Conservation (phyloP, 2,113 vertebrate species). For the Cepphus grylle region DNA sequence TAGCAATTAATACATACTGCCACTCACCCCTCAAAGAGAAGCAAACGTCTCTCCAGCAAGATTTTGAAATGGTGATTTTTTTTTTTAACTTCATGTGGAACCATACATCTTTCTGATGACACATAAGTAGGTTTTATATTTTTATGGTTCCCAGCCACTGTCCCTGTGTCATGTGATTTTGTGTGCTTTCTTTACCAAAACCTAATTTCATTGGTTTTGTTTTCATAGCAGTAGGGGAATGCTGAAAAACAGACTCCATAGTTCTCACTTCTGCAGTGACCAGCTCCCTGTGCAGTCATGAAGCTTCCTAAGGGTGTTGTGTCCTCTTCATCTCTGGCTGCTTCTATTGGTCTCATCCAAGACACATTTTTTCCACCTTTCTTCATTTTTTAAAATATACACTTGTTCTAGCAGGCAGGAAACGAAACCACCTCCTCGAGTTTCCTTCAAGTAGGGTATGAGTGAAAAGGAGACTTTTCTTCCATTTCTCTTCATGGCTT, state of each 20-base stretch:
- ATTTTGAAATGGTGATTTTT: background rate
- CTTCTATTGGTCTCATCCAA: background rate
- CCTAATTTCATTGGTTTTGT: background rate
- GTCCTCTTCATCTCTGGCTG: background rate
- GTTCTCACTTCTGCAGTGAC: background rate
- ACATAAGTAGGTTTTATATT: background rate
- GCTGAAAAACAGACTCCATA: background rate
- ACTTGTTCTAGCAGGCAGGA: background rate
- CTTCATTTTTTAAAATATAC: background rate
- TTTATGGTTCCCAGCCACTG: background rate
- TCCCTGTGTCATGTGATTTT: background rate
- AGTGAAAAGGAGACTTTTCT: background rate
- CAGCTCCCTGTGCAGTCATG: background rate
- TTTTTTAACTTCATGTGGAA: background rate
- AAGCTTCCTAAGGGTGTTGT: background rate
- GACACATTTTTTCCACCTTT: background rate
- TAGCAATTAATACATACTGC: background rate
- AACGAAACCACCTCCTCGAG: rapidly evolving
- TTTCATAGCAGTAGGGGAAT: background rate
- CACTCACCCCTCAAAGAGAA: background rate
- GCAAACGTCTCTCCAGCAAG: background rate
- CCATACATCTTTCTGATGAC: background rate
- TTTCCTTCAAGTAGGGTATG: background rate
- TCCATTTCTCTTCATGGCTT: background rate
- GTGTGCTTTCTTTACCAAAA: background rate